Evolutionary conservation across 2,888 invertebrate species (phyloP).

Genomic region (Agrochola lota): DNA sequence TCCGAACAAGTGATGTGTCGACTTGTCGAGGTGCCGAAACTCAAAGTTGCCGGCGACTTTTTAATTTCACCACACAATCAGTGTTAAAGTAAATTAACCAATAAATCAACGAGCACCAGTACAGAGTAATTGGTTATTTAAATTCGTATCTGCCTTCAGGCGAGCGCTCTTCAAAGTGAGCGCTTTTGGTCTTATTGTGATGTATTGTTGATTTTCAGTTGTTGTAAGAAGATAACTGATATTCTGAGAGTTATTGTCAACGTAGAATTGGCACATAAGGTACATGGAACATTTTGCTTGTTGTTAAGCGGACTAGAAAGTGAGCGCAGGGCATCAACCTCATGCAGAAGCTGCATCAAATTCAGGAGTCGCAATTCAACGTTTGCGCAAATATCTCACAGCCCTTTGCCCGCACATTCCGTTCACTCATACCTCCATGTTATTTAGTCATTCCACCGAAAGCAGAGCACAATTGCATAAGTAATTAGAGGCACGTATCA

Average conservation of each 20-base stretch:
- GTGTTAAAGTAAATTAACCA: constrained; percentile 73
- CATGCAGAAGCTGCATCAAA: neutral
- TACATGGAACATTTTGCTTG: neutral
- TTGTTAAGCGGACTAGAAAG: neutral
- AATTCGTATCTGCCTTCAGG: constrained; percentile 68
- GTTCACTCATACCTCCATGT: constrained; percentile 6
- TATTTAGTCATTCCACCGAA: constrained; percentile 44
- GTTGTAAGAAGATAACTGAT: constrained; percentile 23
- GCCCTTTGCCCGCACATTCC: constrained; percentile 16
- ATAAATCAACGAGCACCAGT: constrained; percentile 70
- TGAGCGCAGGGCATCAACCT: neutral
- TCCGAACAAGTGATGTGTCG: constrained; percentile 44
- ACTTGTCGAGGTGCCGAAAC: constrained; percentile 47
- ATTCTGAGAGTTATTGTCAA: neutral
- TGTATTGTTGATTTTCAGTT: constrained; percentile 61
- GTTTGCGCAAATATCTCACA: neutral
- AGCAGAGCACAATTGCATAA: constrained; percentile 52
- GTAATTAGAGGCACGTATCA: constrained; percentile 66
- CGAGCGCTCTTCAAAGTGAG: constrained; percentile 50
- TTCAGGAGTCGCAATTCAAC: neutral
- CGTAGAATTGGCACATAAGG: neutral
- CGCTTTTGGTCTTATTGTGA: constrained; percentile 53
- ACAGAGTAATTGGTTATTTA: constrained; percentile 75
- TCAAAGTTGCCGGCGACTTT: constrained; percentile 65
- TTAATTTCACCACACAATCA: constrained; percentile 74